These are phyloP conservation scores for Coluber constrictor DNA, from an alignment of 2,797 vertebrate species.

Conservation along the genomic window DNA sequence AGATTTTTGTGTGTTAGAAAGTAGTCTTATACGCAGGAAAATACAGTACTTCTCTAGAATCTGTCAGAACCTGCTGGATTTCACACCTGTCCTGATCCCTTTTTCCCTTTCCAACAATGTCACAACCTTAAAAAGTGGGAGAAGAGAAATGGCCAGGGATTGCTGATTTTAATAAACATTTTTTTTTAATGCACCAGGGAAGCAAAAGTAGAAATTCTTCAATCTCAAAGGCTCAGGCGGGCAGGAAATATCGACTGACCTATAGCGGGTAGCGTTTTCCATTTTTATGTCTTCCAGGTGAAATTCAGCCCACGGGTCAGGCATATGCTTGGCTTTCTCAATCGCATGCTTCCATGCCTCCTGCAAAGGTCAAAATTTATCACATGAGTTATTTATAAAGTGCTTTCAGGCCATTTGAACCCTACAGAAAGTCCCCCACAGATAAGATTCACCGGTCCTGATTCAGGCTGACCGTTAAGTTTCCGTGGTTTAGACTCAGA, in stretches of 20 bases:
- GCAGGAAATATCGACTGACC: constrained; percentile 68
- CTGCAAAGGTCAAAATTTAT: constrained; percentile 66
- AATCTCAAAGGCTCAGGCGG: not conserved
- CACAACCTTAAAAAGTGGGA: not conserved
- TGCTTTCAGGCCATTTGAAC: not conserved
- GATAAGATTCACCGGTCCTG: not conserved
- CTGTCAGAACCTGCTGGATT: no score
- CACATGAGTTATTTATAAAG: not conserved
- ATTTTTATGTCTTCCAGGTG: constrained; percentile 89
- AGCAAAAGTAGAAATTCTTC: not conserved
- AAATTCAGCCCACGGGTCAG: constrained; percentile 97
- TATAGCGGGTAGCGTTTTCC: constrained; percentile 86
- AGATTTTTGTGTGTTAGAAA: no score
- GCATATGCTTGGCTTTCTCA: constrained; percentile 91
- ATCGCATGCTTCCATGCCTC: constrained; percentile 91
- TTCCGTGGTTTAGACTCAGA: not conserved
- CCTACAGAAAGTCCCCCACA: not conserved
- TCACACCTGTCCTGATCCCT: no score
- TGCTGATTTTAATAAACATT: not conserved
- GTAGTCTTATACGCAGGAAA: no score
- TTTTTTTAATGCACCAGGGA: not conserved
- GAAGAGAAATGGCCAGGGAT: not conserved
- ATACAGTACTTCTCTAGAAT: no score
- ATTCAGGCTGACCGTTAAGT: not conserved
- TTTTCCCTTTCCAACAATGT: no score